Evolutionary conservation across 1,140 invertebrate genomes (phyloP).

Genomic region (fruit fly (Drosophila melanogaster)): Release_6_plus_ISO1_MT NC_004354.4:1276001-1276500

Average conservation of each 20-base stretch:
- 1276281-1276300: constrained; percentile 42
- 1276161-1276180: constrained; percentile 18
- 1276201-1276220: constrained; percentile 14
- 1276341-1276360: background rate
- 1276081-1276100: constrained; percentile 44
- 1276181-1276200: constrained; percentile 39
- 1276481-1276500: constrained; percentile 11
- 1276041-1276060: constrained; percentile 11
- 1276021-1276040: constrained; percentile 64
- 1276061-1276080: constrained; percentile 43
- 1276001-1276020: constrained; percentile 31
- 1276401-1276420: constrained; percentile 44
- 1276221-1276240: constrained; percentile 28
- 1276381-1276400: background rate
- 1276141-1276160: background rate
- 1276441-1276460: constrained; percentile 68
- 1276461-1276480: constrained; percentile 2
- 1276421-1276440: constrained; percentile 45
- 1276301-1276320: constrained; percentile 36
- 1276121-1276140: constrained; percentile 14
- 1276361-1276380: constrained; percentile 3
- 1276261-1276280: constrained; percentile 21
- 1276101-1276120: background rate
- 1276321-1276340: background rate
- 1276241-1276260: constrained; percentile 35